These are phyloP conservation scores for Orthonyx spaldingii DNA, from an alignment of 2,113 vertebrate species.

Conservation along the genomic window DNA sequence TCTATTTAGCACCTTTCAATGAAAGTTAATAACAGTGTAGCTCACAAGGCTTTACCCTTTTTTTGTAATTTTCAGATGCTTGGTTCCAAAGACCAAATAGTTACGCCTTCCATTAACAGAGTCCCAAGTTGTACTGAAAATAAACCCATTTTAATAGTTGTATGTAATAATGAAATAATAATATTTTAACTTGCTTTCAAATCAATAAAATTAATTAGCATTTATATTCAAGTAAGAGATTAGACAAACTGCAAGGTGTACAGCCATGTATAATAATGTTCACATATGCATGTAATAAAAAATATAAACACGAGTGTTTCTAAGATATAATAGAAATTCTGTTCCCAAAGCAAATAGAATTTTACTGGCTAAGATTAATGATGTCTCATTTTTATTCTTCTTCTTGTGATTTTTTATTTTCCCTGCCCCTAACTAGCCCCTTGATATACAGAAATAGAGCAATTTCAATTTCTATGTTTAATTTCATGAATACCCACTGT, in stretches of 20 bases:
- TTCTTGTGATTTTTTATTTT: background rate
- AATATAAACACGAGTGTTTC: background rate
- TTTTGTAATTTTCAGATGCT: background rate
- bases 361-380: background rate
- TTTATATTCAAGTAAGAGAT: background rate
- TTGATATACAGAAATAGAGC: background rate
- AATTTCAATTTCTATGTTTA: background rate
- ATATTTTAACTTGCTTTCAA: background rate
- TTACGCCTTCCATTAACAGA: background rate
- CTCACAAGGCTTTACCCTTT: background rate
- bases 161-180: background rate
- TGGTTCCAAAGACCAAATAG: background rate
- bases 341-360: background rate
- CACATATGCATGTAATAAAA: background rate
- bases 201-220: background rate
- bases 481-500: background rate
- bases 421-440: background rate
- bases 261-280: background rate
- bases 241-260: background rate
- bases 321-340: background rate
- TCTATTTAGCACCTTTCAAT: background rate
- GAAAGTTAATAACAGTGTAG: background rate
- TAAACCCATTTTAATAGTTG: background rate
- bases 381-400: background rate
- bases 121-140: background rate